Base-by-base conservation (phyloP, 2,113 vertebrate species). In the Sphaerodactylus townsendi region DNA sequence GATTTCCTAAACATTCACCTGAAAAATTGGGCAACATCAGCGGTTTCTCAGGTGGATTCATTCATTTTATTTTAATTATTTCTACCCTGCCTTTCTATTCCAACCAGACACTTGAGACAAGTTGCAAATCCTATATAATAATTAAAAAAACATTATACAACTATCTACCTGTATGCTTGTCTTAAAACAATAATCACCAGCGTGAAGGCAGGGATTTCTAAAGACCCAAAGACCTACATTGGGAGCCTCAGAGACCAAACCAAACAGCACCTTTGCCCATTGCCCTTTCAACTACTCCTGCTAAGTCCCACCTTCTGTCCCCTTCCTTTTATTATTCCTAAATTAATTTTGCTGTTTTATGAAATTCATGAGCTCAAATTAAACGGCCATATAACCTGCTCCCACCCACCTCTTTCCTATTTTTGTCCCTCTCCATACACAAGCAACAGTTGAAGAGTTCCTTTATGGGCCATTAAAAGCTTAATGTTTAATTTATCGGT, bases 391-490 rank as follows among this genome's bases (percentile, higher is more conserved):
- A 92, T 91, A 91, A 85, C 77, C 90, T 30, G 14, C 82, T 90
- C 90, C 91, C 91, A 80, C 91, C 83, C 79, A 44, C 88, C 93
- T 94, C 95, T 93, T 95, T 93, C 94, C 92, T 93, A 94, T 87
- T 71, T 72, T 53, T 72, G 56, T 71, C 48, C 92, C 85, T 59
- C 88, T 86, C 86, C 88, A 91, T 85, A 93, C 87, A 93, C 89
- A 95, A 92, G 88, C 93, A 94, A 94, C 89, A 94, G 92, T 0
- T 21, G 79, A 93, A 92, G 83, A 91, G 93, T 93, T 95, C 95
- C 94, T 96, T 96, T 95, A 95, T 94, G 94, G 95, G 91, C 95
- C 96, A 95, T 96, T 96, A 95, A 95, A 94, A 94, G 93, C 92
- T 92, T 94, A 95, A 95, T 96, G 95, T 94, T 95, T 96, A 96